Conservation (phyloP, 2,797 vertebrate species). For the Remorina albescens region DNA sequence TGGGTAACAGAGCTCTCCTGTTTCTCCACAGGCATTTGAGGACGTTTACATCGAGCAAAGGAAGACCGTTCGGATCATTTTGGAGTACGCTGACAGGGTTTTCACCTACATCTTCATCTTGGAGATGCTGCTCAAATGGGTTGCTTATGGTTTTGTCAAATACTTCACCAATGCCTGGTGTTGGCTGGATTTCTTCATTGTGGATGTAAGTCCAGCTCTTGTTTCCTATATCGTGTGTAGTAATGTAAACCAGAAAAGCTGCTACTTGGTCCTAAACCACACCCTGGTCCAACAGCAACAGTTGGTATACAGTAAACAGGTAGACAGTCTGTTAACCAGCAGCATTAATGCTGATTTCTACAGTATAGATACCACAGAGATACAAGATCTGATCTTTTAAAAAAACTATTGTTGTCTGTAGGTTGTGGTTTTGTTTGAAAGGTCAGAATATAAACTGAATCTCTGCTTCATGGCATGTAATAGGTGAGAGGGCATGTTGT, state of each 20-base stretch:
- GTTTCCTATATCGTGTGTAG: conserved; percentile 36
- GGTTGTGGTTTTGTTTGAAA: conserved; percentile 77
- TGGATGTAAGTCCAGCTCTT: conserved; percentile 93
- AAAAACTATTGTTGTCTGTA: conserved; percentile 49
- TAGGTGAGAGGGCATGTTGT: conserved; percentile 64
- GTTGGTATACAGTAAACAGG: conserved; percentile 13
- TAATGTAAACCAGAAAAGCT: conserved; percentile 27
- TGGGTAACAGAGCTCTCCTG: conserved; percentile 21
- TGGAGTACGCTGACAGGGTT: conserved; percentile 97
- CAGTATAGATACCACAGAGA: neutral
- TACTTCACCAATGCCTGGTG: conserved; percentile 99
- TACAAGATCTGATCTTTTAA: conserved; percentile 24
- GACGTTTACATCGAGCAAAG: conserved; percentile 99
- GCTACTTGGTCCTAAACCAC: conserved; percentile 51
- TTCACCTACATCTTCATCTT: conserved; percentile 99
- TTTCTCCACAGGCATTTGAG: conserved; percentile 91
- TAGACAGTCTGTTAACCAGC: conserved; percentile 2
- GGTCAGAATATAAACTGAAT: conserved; percentile 44
- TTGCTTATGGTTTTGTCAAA: conserved; percentile 97
- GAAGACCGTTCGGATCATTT: conserved; percentile 92
- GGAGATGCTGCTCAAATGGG: conserved; percentile 99
- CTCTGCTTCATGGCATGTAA: conserved; percentile 68
- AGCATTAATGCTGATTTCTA: conserved; percentile 26
- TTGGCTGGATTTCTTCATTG: conserved; percentile 99
- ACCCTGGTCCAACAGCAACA: conserved; percentile 60